phyloP scores from a whole-genome alignment of 2,113 vertebrate genomes.

The Pollachius pollachius region DNA sequence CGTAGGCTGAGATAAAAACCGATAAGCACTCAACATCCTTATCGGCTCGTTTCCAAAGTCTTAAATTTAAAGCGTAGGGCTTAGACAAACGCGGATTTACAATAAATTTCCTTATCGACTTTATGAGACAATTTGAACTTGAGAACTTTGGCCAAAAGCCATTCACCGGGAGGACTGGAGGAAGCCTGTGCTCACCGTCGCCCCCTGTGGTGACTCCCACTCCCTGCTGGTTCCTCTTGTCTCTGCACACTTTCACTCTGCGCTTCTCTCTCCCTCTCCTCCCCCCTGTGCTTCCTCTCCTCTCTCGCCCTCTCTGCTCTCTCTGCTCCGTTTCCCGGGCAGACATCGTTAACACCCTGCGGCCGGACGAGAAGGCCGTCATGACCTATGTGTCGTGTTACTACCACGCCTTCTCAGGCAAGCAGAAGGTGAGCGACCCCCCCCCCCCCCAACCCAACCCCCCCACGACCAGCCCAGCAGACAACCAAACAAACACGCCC shows the following conservation, averaged over 20 bases:
- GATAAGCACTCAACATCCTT: too few relatives aligned
- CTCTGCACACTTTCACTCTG: slow-evolving; percentile 75
- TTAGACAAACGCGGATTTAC: too few relatives aligned
- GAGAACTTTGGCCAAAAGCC: too few relatives aligned
- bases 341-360: slow-evolving; percentile 99
- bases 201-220: slow-evolving; percentile 50
- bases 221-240: slow-evolving; percentile 62
- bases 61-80: too few relatives aligned
- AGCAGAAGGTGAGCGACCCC: slow-evolving; percentile 94
- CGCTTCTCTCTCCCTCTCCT: slow-evolving; percentile 58
- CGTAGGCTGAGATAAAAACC: too few relatives aligned
- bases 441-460: background rate
- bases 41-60: too few relatives aligned
- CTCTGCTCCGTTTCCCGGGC: slow-evolving; percentile 75
- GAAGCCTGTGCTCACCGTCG: slow-evolving; percentile 32
- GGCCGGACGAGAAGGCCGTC: slow-evolving; percentile 97
- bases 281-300: slow-evolving; percentile 44
- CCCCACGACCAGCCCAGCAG: background rate
- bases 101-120: too few relatives aligned
- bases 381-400: slow-evolving; percentile 99
- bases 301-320: slow-evolving; percentile 53
- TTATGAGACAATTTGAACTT: too few relatives aligned
- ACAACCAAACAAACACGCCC: background rate
- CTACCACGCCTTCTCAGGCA: slow-evolving; percentile 98
- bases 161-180: slow-evolving; percentile 22